These are phyloP conservation scores for Larimichthys polyactis DNA, from an alignment of 2,113 vertebrate genomes.

Conservation along the genomic window DNA sequence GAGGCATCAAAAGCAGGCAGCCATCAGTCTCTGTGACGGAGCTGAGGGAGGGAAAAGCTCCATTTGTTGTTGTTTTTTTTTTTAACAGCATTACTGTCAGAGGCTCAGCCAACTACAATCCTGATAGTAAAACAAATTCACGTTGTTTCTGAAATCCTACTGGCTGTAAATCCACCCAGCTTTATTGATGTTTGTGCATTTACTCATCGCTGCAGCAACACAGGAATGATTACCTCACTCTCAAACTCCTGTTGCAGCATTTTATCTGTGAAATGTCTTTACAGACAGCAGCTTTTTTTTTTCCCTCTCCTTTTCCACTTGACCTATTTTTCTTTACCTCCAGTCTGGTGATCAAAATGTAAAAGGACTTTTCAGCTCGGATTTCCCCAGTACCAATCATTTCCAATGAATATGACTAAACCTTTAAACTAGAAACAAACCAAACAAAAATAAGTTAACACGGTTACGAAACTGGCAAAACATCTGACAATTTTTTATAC, in stretches of 20 bases:
- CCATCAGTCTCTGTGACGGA: conserved; percentile 47
- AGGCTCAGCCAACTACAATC: not conserved
- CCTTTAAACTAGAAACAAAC: no score
- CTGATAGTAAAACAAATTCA: conserved; percentile 6
- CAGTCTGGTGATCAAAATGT: conserved; percentile 14
- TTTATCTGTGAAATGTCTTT: not conserved
- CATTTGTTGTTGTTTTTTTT: conserved; percentile 24
- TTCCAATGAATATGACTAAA: not conserved
- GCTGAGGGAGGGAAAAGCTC: conserved; percentile 2
- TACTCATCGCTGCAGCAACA: not conserved
- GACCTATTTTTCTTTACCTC: conserved; percentile 1
- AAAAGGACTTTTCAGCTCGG: not conserved
- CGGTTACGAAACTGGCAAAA: not conserved
- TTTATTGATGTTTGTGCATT: not conserved
- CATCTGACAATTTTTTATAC: no score
- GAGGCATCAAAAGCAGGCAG: conserved; percentile 63
- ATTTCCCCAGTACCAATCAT: not conserved
- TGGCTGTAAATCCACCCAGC: not conserved
- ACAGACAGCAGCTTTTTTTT: not conserved
- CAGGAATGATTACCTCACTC: not conserved
- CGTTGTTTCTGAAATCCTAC: not conserved
- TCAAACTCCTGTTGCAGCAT: not conserved
- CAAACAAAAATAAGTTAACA: no score
- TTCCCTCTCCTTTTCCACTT: not conserved
- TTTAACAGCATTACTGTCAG: conserved; percentile 13